Base-by-base conservation (phyloP, 2,113 vertebrate genomes). In the Cnemophilus loriae region DNA sequence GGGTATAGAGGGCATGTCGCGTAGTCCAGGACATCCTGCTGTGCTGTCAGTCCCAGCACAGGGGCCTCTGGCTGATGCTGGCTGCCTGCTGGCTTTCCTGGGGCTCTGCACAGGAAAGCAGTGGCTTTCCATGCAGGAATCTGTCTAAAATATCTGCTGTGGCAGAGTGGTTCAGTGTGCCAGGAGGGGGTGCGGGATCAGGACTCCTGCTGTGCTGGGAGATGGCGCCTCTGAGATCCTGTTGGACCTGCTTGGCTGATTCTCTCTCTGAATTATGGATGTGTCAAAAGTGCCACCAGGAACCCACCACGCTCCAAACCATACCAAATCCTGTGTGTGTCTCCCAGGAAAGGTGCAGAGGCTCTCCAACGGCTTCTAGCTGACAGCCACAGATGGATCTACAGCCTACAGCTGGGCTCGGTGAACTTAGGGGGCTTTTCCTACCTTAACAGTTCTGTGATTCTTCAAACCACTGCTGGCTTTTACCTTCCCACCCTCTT, bases 271-370 rank as follows among this genome's bases (percentile, higher is more conserved):
- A 42, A 30, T 60, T 39, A 39, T 0, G 0, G 32, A 41, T 7
- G 7, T 42, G 49, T 41, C 30, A 8, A 16, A 32, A 74, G 63
- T 27, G 55, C 19, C 17, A 26, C 33, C 30, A 27, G 57, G 44
- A 80, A 1, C 26, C 24, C 39, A 5, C 13, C 35, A 23, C 35
- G 5, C 5, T 73, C 65, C 44, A 42, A 82, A 39, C 52, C 0
- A 0, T 27, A 23, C 16, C 15, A 5, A 18, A 9, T 35, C 44
- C 37, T 33, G 32, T 4, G 0, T 14, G 3, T 17, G 12, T 70
- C 84, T 79, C 53, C 44, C 59, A 57, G 49, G 41, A 69, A 84
- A 10, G 6, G 5, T 26, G 39, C 52, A n/a, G 55, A 18, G 33
- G 10, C 56, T 70, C 22, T 53, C 20, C 41, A 33, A 9, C 28